These are phyloP conservation scores for Cherax quadricarinatus DNA, from an alignment of 1,140 invertebrate species.

Conservation along the genomic window DNA sequence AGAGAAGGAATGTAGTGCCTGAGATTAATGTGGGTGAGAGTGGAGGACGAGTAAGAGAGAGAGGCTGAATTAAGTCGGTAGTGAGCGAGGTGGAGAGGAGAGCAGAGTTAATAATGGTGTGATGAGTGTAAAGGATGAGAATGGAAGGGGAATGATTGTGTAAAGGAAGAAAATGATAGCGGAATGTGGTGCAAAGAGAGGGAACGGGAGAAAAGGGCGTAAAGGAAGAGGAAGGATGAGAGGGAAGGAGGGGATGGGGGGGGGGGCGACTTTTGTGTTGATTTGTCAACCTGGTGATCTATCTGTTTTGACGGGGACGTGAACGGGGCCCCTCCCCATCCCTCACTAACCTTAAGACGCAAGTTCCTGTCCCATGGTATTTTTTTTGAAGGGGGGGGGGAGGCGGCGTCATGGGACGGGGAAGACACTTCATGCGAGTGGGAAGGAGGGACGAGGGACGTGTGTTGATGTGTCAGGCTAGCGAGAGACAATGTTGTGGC, in stretches of 20 bases:
- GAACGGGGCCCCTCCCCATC: neutral
- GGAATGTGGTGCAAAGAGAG: too few relatives aligned
- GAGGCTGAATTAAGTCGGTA: neutral
- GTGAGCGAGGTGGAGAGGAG: neutral
- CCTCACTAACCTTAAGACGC: neutral
- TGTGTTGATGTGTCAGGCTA: slow-evolving; percentile 46
- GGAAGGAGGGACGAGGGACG: slow-evolving; percentile 15
- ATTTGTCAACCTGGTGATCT: slow-evolving; percentile 20
- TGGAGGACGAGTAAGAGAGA: neutral
- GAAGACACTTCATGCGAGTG: neutral
- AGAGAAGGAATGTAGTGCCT: neutral
- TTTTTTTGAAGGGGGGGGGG: neutral
- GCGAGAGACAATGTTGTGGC: slow-evolving; percentile 51
- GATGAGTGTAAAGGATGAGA: neutral
- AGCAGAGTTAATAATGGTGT: neutral
- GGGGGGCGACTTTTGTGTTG: slow-evolving; percentile 5
- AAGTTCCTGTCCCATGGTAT: neutral
- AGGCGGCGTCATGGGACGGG: neutral
- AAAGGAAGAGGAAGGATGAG: neutral
- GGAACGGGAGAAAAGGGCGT: too few relatives aligned
- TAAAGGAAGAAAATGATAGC: too few relatives aligned
- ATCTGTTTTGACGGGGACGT: slow-evolving; percentile 36
- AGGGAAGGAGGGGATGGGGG: too few relatives aligned
- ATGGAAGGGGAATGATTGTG: too few relatives aligned
- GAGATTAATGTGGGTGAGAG: neutral